Conservation (phyloP, 2,113 vertebrate genomes). For the Gobius niger region DNA sequence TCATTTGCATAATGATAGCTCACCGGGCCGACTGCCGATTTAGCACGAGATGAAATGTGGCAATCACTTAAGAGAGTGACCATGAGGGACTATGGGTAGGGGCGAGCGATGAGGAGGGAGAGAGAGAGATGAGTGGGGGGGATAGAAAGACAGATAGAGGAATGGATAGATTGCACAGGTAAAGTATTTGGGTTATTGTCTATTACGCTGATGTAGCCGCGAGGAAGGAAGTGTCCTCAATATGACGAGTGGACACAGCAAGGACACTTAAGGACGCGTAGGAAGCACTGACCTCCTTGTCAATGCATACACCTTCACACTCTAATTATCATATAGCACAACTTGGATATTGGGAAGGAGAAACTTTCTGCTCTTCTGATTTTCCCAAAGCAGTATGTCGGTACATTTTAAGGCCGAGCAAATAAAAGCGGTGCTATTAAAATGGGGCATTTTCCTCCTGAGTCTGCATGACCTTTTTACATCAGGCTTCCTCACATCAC, state of each 20-base stretch:
- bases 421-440: background rate
- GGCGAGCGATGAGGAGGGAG: slow-evolving; percentile 7
- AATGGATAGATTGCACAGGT: slow-evolving; percentile 43
- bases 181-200: slow-evolving; percentile 71
- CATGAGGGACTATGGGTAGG: slow-evolving; percentile 56
- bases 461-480: slow-evolving; percentile 7
- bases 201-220: slow-evolving; percentile 38
- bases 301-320: slow-evolving; percentile 26
- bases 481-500: background rate
- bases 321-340: slow-evolving; percentile 33
- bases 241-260: slow-evolving; percentile 54
- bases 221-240: slow-evolving; percentile 58
- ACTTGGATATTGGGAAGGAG: slow-evolving; percentile 2
- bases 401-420: background rate
- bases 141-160: slow-evolving; percentile 38
- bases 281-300: slow-evolving; percentile 29
- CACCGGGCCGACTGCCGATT: slow-evolving; percentile 67
- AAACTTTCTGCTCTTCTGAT: background rate
- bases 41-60: slow-evolving; percentile 76
- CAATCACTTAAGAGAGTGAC: slow-evolving; percentile 78
- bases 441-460: background rate
- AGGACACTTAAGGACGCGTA: slow-evolving; percentile 57
- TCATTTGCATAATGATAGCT: slow-evolving; percentile 79
- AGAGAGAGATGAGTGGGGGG: slow-evolving; percentile 10
- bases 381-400: background rate